A percentile compares a stretch with the other conserved stretches of the same genome.
Evolutionary conservation across 2,113 vertebrate species (phyloP).

Genomic region (Corydoras maculifer): DNA sequence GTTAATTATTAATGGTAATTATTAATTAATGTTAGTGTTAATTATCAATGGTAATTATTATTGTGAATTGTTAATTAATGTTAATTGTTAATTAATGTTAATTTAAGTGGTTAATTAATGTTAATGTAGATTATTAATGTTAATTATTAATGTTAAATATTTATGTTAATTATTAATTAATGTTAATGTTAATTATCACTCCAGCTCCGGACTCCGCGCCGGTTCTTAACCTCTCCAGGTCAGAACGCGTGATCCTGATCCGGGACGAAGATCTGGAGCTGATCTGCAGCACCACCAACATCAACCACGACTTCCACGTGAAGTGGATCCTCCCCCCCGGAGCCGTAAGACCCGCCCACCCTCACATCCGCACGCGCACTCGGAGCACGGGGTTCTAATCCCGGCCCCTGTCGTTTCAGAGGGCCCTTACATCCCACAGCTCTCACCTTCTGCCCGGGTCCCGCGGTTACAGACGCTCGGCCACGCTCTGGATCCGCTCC

Average conservation of each 20-base stretch:
- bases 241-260: constrained; percentile 54
- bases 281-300: constrained; percentile 59
- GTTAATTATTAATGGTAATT: too few species aligned
- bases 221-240: constrained; percentile 53
- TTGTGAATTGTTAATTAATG: too few species aligned
- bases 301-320: constrained; percentile 61
- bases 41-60: too few species aligned
- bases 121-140: too few species aligned
- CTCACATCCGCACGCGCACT: constrained; percentile 2
- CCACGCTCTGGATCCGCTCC: constrained; percentile 65
- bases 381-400: background rate
- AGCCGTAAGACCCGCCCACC: constrained; percentile 52
- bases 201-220: constrained; percentile 57
- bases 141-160: too few species aligned
- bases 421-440: constrained; percentile 30
- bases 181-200: background rate
- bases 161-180: background rate
- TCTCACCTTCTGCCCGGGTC: constrained; percentile 57
- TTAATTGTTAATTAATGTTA: too few species aligned
- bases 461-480: constrained; percentile 51
- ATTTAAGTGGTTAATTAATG: too few species aligned
- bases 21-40: too few species aligned
- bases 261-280: constrained; percentile 58
- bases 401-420: constrained; percentile 39
- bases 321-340: constrained; percentile 57